phyloP scores from a whole-genome alignment of 2,888 invertebrate species.

The Mylabris sibirica region DNA sequence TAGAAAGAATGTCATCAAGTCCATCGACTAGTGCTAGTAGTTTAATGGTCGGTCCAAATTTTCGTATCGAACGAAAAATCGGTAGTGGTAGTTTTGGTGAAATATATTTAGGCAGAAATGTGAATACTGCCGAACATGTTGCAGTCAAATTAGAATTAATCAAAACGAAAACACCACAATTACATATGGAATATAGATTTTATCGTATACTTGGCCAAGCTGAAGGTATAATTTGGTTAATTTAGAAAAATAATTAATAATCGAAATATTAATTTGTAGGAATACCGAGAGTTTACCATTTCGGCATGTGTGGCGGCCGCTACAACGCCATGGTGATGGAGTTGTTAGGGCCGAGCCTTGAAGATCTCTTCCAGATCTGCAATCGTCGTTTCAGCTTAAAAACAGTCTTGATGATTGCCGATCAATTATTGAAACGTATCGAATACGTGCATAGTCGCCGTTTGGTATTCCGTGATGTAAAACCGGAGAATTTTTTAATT shows the following conservation, averaged over 20 bases:
- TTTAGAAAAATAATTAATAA: too few species aligned
- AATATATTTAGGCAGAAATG: constrained; percentile 98
- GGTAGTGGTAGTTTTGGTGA: constrained; percentile 99
- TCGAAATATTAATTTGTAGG: too few species aligned
- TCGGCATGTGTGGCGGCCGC: constrained; percentile 74
- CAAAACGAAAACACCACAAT: constrained; percentile 99
- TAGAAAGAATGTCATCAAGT: constrained; percentile 74
- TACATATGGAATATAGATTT: constrained; percentile 99
- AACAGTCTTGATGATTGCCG: constrained; percentile 76
- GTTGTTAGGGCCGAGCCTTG: constrained; percentile 75
- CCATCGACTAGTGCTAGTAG: constrained; percentile 87
- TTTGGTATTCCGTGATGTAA: constrained; percentile 99
- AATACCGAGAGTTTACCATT: constrained; percentile 75
- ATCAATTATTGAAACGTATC: constrained; percentile 88
- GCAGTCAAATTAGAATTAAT: constrained; percentile 99
- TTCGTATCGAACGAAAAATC: constrained; percentile 99
- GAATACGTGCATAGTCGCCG: constrained; percentile 99
- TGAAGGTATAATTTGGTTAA: too few species aligned
- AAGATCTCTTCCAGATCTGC: constrained; percentile 77
- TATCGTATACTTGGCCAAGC: constrained; percentile 98
- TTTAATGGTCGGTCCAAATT: constrained; percentile 99
- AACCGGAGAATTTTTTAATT: constrained; percentile 99
- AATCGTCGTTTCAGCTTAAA: constrained; percentile 75
- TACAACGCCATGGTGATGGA: constrained; percentile 80
- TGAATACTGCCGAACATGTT: constrained; percentile 99